Percentiles rank a stretch among this genome's conserved stretches.
Conservation (phyloP, 1,140 invertebrate species). For the Dufourea novaeangliae region DNA sequence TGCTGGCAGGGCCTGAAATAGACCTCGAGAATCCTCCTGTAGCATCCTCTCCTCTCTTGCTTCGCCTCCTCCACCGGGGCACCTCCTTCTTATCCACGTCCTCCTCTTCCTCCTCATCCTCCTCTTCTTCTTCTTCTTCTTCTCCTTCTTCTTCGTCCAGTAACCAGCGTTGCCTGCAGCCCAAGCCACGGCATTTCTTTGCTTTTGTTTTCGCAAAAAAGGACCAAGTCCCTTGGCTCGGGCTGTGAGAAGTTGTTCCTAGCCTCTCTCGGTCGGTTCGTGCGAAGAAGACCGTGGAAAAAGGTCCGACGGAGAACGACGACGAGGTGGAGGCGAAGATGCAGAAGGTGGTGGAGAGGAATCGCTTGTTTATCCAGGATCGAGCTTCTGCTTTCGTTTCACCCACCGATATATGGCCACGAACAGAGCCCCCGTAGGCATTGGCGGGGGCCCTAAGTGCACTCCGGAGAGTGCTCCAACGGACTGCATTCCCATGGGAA, state of each 20-base stretch:
- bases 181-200: constrained; percentile 60
- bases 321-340: constrained; percentile 9
- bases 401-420: constrained; percentile 42
- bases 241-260: constrained; percentile 72
- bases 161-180: constrained; percentile 47
- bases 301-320: constrained; percentile 44
- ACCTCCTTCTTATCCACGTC: constrained; percentile 14
- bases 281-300: constrained; percentile 48
- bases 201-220: constrained; percentile 75
- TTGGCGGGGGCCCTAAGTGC: constrained; percentile 48
- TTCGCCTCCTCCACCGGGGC: constrained; percentile 25
- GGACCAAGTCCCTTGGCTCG: constrained; percentile 63
- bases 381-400: constrained; percentile 64
- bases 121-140: constrained; percentile 56
- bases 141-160: constrained; percentile 24
- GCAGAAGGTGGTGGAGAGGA: constrained; percentile 37
- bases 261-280: constrained; percentile 66
- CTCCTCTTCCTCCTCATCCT: constrained; percentile 40
- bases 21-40: constrained; percentile 74
- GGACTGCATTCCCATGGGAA: constrained; percentile 64
- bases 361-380: constrained; percentile 65
- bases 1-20: constrained; percentile 75
- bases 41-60: constrained; percentile 62
- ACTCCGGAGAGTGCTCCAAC: constrained; percentile 30
- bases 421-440: constrained; percentile 49